Base-by-base conservation (phyloP, 2,113 vertebrate genomes). In the Synodontis membranacea region DNA sequence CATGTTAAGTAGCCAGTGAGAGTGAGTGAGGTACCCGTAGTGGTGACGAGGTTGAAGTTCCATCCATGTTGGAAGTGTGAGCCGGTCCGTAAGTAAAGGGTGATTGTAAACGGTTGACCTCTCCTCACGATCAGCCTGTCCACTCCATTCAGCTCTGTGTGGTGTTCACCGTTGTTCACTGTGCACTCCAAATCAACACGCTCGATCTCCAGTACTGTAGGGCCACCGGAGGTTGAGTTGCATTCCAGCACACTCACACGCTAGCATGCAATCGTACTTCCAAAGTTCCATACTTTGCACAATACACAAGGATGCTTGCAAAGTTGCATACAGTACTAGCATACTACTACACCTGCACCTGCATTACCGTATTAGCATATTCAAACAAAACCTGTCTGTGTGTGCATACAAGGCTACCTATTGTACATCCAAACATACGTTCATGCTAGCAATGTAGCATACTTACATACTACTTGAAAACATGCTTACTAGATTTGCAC, bases 91-190 rank as follows among this genome's bases (percentile, higher is more conserved):
- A 97, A 96, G 84, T 87, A 84, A 84, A 98, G 91, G 0, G 91
- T 93, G 88, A 97, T 50, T n/a, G 9, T 52, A 89, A 98, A 98
- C 86, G 93, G 91, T 91, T 97, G 96, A 0, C 96, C 97, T 17
- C 97, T 92, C 28, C 97, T 92, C 23, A 97, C 90, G 12, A 98
- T 92, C 91, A 99, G 93, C 79, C 84, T 91, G 56, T 91, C 21
- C 48, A 64, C 76, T 78, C 93, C 92, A 86, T 90, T 92, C 60
- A 90, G 94, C 0, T 92, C 90, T 0, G 96, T 97, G 37, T 94
- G 91, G 91, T 98, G 97, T 81, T 92, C 93, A 7, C 0, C 89
- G 74, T 92, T 94, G 3, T 98, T 99, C 86, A 21, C 86, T 66
- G 94, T 92, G 8, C 94, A 92, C 82, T 96, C 90, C 91, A 97